These are phyloP conservation scores for Solen grandis DNA, from an alignment of 1,140 invertebrate species.

Conservation along the genomic window DNA sequence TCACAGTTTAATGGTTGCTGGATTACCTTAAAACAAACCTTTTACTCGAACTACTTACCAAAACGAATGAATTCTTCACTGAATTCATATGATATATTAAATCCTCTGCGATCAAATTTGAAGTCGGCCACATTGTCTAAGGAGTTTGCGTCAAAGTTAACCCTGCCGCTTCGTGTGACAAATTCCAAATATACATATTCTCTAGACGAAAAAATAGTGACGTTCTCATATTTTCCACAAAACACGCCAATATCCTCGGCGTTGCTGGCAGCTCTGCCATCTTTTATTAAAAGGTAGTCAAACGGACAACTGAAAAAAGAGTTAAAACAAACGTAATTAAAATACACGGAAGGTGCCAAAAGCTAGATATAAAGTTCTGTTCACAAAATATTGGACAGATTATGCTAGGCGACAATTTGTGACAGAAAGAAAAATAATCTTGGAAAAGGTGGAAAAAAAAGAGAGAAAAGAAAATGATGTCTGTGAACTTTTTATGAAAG, in stretches of 20 bases:
- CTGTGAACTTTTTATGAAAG: no score
- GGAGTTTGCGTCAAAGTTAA: conserved; percentile 65
- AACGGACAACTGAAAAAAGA: conserved; percentile 93
- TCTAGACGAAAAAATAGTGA: conserved; percentile 96
- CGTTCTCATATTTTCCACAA: conserved; percentile 96
- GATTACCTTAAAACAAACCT: no score
- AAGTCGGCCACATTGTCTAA: conserved; percentile 71
- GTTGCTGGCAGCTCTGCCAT: conserved; percentile 91
- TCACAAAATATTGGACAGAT: no score
- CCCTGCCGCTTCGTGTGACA: conserved; percentile 71
- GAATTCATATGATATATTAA: conserved; percentile 77
- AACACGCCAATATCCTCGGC: conserved; percentile 97
- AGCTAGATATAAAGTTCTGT: no score
- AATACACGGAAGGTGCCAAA: neutral
- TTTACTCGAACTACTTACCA: conserved; percentile 67
- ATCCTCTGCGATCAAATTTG: conserved; percentile 72
- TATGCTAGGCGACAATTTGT: no score
- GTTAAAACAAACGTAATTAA: neutral
- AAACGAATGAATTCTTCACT: conserved; percentile 71
- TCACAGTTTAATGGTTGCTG: no score
- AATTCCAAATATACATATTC: conserved; percentile 90
- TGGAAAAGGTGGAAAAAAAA: no score
- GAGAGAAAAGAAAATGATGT: no score
- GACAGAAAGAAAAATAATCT: no score
- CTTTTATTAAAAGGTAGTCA: conserved; percentile 98